phyloP scores from a whole-genome alignment of 1,140 invertebrate species.

The Papilio helenus region DNA sequence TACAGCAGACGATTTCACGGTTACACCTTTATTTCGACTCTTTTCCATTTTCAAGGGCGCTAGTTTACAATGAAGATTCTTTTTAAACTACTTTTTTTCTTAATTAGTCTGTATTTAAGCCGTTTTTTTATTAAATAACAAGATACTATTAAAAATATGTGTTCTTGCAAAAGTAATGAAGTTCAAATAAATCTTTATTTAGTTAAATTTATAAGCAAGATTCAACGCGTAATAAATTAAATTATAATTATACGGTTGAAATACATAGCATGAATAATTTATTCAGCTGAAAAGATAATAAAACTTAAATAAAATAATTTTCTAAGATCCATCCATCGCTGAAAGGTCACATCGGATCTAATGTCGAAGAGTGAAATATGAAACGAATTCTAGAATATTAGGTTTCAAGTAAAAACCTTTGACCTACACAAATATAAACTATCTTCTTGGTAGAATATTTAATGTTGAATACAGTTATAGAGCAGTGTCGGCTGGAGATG shows the following conservation, averaged over 20 bases:
- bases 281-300: not conserved
- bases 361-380: not conserved
- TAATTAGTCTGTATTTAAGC: not conserved
- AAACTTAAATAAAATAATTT: not conserved
- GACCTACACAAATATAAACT: not conserved
- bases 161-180: too few relatives aligned
- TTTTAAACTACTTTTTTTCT: too few relatives aligned
- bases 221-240: too few relatives aligned
- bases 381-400: not conserved
- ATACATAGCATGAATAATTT: not conserved
- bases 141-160: not conserved
- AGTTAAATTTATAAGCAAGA: too few relatives aligned
- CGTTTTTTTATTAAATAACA: too few relatives aligned
- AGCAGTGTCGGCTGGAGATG: not conserved
- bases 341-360: constrained; percentile 2
- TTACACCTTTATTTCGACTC: not conserved
- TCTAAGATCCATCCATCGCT: not conserved
- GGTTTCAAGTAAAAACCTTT: not conserved
- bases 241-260: not conserved
- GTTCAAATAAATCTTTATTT: too few relatives aligned
- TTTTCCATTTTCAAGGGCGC: not conserved
- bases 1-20: too few relatives aligned
- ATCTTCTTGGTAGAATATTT: not conserved
- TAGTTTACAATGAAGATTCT: too few relatives aligned
- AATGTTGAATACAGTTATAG: not conserved